Evolutionary conservation across 2,888 invertebrate genomes (phyloP).

Genomic region (Antheraea yamamai): DNA sequence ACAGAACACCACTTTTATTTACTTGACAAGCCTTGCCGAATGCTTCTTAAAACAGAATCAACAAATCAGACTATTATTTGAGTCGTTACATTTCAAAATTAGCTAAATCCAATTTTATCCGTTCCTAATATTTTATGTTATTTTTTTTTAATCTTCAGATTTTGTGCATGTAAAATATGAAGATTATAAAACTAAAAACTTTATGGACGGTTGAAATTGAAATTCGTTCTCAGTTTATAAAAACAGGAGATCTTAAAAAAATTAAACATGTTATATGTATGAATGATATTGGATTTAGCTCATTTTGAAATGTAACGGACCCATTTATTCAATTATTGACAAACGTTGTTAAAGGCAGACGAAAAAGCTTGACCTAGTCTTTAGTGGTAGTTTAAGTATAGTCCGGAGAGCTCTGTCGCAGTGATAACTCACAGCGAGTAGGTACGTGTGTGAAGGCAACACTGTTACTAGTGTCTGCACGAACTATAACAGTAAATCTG

Average conservation of each 20-base stretch:
- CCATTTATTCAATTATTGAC: constrained; percentile 28
- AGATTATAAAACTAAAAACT: too few relatives aligned
- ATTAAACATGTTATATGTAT: too few relatives aligned
- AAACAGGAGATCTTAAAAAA: too few relatives aligned
- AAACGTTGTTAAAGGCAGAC: constrained; percentile 21
- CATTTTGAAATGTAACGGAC: constrained; percentile 11
- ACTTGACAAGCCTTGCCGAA: neutral
- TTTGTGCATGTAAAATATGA: too few relatives aligned
- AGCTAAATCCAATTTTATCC: too few relatives aligned
- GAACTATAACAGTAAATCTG: constrained; percentile 78
- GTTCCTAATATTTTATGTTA: too few relatives aligned
- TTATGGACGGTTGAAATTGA: too few relatives aligned
- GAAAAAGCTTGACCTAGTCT: constrained; percentile 44
- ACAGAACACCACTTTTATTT: neutral
- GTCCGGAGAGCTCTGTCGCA: constrained; percentile 41
- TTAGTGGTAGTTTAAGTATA: constrained; percentile 54
- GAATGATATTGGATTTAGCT: too few relatives aligned
- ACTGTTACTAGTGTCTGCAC: constrained; percentile 55
- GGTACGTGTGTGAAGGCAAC: constrained; percentile 46
- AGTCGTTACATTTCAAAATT: too few relatives aligned
- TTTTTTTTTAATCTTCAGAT: too few relatives aligned
- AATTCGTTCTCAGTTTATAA: too few relatives aligned
- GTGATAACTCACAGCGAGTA: constrained; percentile 60
- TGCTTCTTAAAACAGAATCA: neutral
- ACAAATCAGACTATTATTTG: too few relatives aligned